Percentiles rank a stretch among this genome's conserved stretches.
Evolutionary conservation across 1,140 invertebrate species (phyloP).

Genomic region (Pseudomyrmex pallidus): DNA sequence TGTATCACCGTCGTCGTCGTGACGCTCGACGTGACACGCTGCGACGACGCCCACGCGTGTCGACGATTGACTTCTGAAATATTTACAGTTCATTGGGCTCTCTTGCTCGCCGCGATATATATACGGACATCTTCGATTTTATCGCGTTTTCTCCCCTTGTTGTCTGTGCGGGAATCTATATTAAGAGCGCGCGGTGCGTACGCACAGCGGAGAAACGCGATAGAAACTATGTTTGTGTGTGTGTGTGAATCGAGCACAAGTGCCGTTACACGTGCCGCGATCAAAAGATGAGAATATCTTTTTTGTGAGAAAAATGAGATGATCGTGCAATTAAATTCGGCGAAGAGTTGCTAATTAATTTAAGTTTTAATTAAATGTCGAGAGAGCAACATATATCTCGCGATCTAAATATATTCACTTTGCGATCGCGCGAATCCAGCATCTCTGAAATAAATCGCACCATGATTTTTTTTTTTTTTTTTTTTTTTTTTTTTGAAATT

Average conservation of each 20-base stretch:
- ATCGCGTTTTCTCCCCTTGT: conserved; percentile 1
- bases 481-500: not conserved
- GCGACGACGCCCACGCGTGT: conserved; percentile 24
- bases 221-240: conserved; percentile 6
- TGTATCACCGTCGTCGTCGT: not conserved
- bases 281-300: conserved; percentile 12
- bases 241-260: conserved; percentile 20
- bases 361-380: conserved; percentile 25
- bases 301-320: conserved; percentile 37
- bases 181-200: not conserved
- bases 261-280: not conserved
- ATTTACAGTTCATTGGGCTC: conserved; percentile 17
- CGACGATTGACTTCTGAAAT: conserved; percentile 45
- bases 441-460: not conserved
- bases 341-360: conserved; percentile 35
- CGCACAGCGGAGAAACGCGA: no score
- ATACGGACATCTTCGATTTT: no score
- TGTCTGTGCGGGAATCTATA: not conserved
- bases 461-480: not conserved
- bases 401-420: conserved; percentile 19
- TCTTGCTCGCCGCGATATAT: conserved; percentile 6
- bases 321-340: conserved; percentile 18
- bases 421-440: not conserved
- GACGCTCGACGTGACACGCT: conserved; percentile 18
- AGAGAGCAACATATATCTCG: not conserved